Base-by-base conservation (phyloP, 1,140 invertebrate genomes). In the Calosoma granatense region DNA sequence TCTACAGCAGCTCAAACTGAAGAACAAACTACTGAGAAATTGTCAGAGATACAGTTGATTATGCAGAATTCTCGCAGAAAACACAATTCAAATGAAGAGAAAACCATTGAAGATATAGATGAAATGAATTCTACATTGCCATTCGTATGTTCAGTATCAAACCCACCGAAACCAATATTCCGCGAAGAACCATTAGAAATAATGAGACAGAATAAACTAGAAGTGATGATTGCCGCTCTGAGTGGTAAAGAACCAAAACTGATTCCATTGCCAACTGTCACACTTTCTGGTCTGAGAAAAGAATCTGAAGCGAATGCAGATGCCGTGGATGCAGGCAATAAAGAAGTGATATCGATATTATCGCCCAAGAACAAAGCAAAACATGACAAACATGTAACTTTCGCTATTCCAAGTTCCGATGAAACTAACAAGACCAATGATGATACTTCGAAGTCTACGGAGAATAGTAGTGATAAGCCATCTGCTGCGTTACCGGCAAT, bases 351-450 rank as follows among this genome's bases (percentile, higher is more conserved):
- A 14, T 61, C 62, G n/a, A 66, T 67, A 30, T 51, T 66, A 14
- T 53, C 62, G 26, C 56, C 60, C 21, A 26, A 21, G 23, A 64
- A 62, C 17, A 61, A 66, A 22, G 26, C 53, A 2, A 66, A 66
- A 58, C 51, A 55, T 36, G 60, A 60, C 17, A 67, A 61, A 59
- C 66, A 67, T 59, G 66, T 67, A 19, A 61, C 59, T 19, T 67
- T 67, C 55, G 59, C 60, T 55, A 19, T 64, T 26, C 55, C 62
- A 19, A 17, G n/a, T 17, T 17, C 47, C n/a, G 11, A 14, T 36
- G 26, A 36, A 6, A n/a, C n/a, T 36, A 36, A 9, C 26, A n/a
- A n/a, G n/a, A 30, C 26, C 14, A 30, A 30, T 14, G 26, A 30
- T 14, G 15, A 6, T 21, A 22, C 1, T 22, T 53, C 51, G n/a